phyloP scores from a whole-genome alignment of 2,888 invertebrate genomes.

The Lasioglossum malachurum region DNA sequence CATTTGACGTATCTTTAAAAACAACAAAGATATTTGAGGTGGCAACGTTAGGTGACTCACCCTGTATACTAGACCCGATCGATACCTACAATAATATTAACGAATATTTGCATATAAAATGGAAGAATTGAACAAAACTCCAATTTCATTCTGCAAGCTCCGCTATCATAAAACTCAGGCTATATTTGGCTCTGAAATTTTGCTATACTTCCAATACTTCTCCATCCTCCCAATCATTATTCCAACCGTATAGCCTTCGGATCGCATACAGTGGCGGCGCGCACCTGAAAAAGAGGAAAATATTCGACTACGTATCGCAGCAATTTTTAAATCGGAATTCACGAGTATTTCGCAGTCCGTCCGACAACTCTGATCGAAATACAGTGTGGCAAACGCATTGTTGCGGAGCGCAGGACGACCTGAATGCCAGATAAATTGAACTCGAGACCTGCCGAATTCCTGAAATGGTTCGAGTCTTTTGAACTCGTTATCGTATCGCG shows the following conservation, averaged over 20 bases:
- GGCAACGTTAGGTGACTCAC: no score
- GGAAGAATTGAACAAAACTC: not conserved
- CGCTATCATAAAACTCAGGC: fast-evolving
- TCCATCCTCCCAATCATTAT: not conserved
- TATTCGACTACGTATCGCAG: not conserved
- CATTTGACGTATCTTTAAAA: no score
- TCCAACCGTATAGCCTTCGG: not conserved
- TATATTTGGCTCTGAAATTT: not conserved
- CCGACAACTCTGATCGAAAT: conserved; percentile 52
- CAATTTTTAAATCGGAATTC: conserved; percentile 37
- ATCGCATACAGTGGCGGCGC: not conserved
- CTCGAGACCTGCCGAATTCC: conserved; percentile 56
- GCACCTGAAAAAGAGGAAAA: conserved; percentile 7
- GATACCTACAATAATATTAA: not conserved
- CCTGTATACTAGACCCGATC: no score
- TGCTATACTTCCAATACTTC: not conserved
- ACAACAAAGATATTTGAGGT: no score
- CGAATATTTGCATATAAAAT: not conserved
- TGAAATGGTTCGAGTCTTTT: conserved; percentile 54
- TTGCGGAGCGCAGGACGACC: conserved; percentile 58
- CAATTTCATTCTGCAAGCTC: not conserved
- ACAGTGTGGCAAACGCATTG: conserved; percentile 57
- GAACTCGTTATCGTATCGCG: conserved; percentile 47
- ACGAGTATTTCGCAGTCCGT: conserved; percentile 25
- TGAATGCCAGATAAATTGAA: conserved; percentile 73